phyloP scores from a whole-genome alignment of 2,797 vertebrate genomes.

The Liasis olivaceus region DNA sequence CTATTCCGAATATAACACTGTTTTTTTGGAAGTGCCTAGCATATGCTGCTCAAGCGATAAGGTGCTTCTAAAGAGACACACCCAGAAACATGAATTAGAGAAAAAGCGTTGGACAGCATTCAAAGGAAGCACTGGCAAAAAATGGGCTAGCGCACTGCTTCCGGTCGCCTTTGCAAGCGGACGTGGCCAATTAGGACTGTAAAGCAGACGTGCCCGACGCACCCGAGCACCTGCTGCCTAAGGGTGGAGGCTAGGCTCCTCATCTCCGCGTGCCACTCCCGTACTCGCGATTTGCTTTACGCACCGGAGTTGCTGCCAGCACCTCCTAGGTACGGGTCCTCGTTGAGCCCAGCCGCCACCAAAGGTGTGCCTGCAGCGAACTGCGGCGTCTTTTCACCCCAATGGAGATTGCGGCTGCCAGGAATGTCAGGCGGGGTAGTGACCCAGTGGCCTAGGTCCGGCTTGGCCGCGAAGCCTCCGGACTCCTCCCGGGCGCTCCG shows the following conservation, averaged over 20 bases:
- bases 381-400: constrained; percentile 84
- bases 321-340: constrained; percentile 55
- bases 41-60: not conserved
- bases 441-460: constrained; percentile 85
- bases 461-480: constrained; percentile 75
- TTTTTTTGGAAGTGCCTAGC: not conserved
- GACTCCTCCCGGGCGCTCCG: constrained; percentile 79
- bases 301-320: constrained; percentile 53
- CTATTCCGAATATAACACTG: not conserved
- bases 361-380: constrained; percentile 68
- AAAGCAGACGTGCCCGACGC: not conserved
- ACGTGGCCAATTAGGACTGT: not conserved
- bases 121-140: not conserved
- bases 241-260: no score
- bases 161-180: not conserved
- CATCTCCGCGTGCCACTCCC: not conserved
- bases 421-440: constrained; percentile 91
- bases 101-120: not conserved
- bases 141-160: not conserved
- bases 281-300: not conserved
- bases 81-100: not conserved
- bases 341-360: constrained; percentile 57
- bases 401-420: constrained; percentile 90
- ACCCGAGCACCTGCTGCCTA: no score
- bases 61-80: not conserved